These are phyloP conservation scores for Harpagoxenus sublaevis DNA, from an alignment of 2,888 invertebrate genomes.

Conservation along the genomic window DNA sequence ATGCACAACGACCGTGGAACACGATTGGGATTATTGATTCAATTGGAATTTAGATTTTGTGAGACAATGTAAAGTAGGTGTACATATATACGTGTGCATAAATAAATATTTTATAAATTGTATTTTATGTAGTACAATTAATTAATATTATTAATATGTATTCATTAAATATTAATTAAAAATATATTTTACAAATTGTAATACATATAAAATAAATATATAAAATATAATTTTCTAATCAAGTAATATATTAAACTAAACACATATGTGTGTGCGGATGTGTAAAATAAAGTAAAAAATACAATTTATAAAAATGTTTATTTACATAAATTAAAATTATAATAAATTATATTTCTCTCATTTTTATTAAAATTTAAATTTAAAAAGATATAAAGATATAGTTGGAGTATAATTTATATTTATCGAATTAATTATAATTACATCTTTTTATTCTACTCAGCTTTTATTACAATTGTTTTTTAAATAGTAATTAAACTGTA, in stretches of 20 bases:
- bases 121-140: background rate
- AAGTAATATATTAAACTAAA: background rate
- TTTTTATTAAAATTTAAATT: background rate
- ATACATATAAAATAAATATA: no score
- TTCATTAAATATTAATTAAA: background rate
- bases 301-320: background rate
- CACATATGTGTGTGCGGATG: background rate
- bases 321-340: background rate
- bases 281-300: slow-evolving; percentile 3
- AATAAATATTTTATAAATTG: background rate
- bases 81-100: background rate
- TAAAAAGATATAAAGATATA: background rate
- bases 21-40: slow-evolving; percentile 31
- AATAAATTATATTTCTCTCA: slow-evolving; percentile 3
- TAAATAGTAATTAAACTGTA: background rate
- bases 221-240: background rate
- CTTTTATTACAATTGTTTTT: background rate
- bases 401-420: slow-evolving; percentile 1
- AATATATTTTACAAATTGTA: background rate
- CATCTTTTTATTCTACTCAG: background rate
- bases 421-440: background rate
- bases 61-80: background rate
- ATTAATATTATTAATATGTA: background rate
- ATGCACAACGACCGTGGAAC: slow-evolving; percentile 1
- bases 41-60: background rate